These are phyloP conservation scores for Cydia splendana DNA, from an alignment of 1,140 invertebrate genomes.

Conservation along the genomic window DNA sequence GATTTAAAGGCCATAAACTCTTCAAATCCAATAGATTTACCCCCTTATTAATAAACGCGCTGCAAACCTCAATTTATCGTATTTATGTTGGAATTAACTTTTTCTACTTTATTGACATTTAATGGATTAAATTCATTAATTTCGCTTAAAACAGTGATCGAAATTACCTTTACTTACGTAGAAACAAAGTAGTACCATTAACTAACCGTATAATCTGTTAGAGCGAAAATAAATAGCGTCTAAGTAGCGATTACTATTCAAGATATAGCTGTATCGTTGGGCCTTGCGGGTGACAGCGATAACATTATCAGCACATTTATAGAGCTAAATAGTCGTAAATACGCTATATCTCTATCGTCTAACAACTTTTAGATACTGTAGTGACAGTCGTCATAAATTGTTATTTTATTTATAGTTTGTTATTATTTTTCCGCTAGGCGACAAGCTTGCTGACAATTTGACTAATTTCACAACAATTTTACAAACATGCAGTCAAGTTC, in stretches of 20 bases:
- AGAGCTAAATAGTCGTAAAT: background rate
- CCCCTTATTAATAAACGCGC: no score
- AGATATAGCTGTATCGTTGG: background rate
- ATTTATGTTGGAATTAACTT: no score
- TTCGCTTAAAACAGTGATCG: no score
- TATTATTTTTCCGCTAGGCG: background rate
- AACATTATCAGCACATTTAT: conserved; percentile 12
- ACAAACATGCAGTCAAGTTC: background rate
- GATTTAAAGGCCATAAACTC: no score
- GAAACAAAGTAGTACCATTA: background rate
- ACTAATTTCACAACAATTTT: background rate
- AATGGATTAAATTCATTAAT: no score
- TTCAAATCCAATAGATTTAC: no score
- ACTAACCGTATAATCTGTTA: background rate
- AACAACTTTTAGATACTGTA: background rate
- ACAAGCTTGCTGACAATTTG: background rate
- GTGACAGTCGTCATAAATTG: background rate
- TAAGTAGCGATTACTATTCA: conserved; percentile 19
- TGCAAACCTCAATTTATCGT: no score
- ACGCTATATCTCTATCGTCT: background rate
- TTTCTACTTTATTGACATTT: no score
- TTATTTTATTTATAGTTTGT: conserved; percentile 11
- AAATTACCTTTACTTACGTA: background rate
- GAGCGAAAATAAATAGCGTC: conserved; percentile 9
- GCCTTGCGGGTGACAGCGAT: conserved; percentile 20